These are phyloP conservation scores for Neomorphus geoffroyi DNA, from an alignment of 2,797 vertebrate genomes.

Conservation along the genomic window DNA sequence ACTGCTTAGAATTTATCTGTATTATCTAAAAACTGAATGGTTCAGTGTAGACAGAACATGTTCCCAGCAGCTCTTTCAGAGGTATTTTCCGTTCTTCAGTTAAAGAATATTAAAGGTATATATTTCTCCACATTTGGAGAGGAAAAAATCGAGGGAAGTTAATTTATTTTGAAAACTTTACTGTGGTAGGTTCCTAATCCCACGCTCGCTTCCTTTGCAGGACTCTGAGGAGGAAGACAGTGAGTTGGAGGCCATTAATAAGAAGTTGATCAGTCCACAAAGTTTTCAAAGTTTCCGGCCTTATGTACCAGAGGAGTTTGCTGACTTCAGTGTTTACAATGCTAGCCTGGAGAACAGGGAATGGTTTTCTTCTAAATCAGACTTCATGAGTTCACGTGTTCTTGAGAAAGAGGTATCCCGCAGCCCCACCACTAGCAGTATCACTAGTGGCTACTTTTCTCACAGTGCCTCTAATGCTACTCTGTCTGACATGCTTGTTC, in stretches of 20 bases:
- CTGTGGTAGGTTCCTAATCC: not conserved
- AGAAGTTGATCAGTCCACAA: slow-evolving; percentile 73
- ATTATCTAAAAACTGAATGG: not conserved
- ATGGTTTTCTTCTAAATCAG: slow-evolving; percentile 79
- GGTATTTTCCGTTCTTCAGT: not conserved
- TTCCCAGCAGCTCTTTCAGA: not conserved
- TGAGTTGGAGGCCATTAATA: slow-evolving; percentile 74
- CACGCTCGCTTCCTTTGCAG: slow-evolving; percentile 63
- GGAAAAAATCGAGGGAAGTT: not conserved
- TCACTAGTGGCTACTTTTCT: slow-evolving; percentile 97
- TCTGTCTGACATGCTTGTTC: slow-evolving; percentile 90
- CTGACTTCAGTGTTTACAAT: slow-evolving; percentile 97
- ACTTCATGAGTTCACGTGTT: slow-evolving; percentile 73
- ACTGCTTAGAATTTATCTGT: not conserved
- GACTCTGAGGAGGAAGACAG: slow-evolving; percentile 95
- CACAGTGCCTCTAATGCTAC: slow-evolving; percentile 96
- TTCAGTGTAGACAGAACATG: not conserved
- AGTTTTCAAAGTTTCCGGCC: slow-evolving; percentile 77
- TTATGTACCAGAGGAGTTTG: slow-evolving; percentile 94
- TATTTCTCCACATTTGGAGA: not conserved
- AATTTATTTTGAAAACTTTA: not conserved
- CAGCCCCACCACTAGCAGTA: slow-evolving; percentile 95
- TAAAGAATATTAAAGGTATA: not conserved
- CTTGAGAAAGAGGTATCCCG: slow-evolving; percentile 87
- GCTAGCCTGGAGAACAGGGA: slow-evolving; percentile 87